Conservation (phyloP, 2,113 vertebrate species). For the Nothoprocta perdicaria region DNA sequence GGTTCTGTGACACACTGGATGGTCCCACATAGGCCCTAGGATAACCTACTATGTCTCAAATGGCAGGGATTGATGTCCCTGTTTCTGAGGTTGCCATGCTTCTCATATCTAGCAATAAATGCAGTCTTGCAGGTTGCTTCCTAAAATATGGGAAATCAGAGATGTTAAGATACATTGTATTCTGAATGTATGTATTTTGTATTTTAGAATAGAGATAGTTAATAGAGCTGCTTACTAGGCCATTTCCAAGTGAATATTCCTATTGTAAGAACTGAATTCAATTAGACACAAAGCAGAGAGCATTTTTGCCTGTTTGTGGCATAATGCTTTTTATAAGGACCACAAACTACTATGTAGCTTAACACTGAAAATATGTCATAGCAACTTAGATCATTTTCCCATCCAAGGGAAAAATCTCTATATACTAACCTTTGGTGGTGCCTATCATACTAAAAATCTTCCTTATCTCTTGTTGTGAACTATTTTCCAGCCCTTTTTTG, state of each 20-base stretch:
- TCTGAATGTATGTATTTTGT: not conserved
- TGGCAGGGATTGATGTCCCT: not conserved
- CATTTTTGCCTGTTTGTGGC: not conserved
- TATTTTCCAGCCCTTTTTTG: not conserved
- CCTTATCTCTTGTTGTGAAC: not conserved
- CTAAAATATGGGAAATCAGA: not conserved
- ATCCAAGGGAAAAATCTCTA: not conserved
- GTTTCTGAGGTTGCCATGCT: not conserved
- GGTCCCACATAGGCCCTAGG: not conserved
- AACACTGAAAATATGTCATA: not conserved
- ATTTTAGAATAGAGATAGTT: not conserved
- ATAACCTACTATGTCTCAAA: not conserved
- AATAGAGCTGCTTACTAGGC: not conserved
- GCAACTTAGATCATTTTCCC: not conserved
- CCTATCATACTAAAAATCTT: rapidly evolving
- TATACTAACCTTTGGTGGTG: not conserved
- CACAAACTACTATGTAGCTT: not conserved
- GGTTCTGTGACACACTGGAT: not conserved
- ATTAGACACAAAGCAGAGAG: not conserved
- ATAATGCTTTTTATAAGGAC: not conserved
- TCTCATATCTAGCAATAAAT: not conserved
- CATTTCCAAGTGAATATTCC: not conserved
- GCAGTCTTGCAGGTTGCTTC: not conserved
- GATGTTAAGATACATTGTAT: not conserved
- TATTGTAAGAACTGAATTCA: not conserved